Evolutionary conservation across 2,888 invertebrate species (phyloP), one percentile per base, ranked within the genome.

Genomic region (Ommatoiulus sabulosus): DNA sequence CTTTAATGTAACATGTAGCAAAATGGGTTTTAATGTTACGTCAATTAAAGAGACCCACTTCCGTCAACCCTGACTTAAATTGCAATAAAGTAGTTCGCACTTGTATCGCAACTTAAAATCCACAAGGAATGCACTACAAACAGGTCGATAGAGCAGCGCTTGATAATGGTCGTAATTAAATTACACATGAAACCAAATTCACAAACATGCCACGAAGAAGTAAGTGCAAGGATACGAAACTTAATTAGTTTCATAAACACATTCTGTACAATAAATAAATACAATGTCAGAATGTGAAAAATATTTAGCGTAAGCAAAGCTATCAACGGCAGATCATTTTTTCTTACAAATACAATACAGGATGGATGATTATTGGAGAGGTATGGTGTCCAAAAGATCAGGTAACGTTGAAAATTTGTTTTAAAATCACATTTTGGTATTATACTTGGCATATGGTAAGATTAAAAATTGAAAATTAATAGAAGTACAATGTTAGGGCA

Each of bases 101-200:
- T 80, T 80, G 80, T 12, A 80, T 24, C 35, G 35, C 80, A 80
- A 43, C 80, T 80, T 72, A 80, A 80, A 80, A 80, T 80, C 35
- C 80, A 35, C 35, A 80, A 80, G 80, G 80, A 80, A 80, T 80
- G 80, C 80, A 80, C 80, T 80, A 35, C 80, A 80, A 80, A 35
- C 35, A 80, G 80, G 80, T 80, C 80, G 80, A 80, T 80, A 80
- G 35, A 80, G 35, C 35, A 35, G 80, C 35, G 35, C 80, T 80
- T 80, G 24, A 80, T 80, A 80, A 80, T 35, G 35, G 80, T 35
- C 80, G 80, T 80, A 80, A 80, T 80, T 35, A 80, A 80, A 80
- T 80, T 80, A 80, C 80, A 80, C 80, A 80, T 80, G 80, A 80
- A 80, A 80, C 35, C 35, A 80, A 35, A 80, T 80, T 80, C 80